Evolutionary conservation across 2,888 invertebrate genomes (phyloP).

Genomic region (Agriopis aurantiaria): DNA sequence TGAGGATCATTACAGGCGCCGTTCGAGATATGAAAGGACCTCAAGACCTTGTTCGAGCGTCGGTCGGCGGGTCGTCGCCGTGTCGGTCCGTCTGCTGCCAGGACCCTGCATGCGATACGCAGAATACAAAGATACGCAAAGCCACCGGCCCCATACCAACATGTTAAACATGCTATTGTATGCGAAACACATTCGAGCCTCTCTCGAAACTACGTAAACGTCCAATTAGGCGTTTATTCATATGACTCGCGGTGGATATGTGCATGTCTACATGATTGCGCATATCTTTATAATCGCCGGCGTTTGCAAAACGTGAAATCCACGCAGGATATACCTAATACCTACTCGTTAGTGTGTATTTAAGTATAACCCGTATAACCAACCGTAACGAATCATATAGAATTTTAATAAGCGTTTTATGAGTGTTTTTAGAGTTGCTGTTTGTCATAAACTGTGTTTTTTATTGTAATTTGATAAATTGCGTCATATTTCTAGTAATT

Average conservation of each 20-base stretch:
- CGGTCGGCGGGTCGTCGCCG: constrained; percentile 51
- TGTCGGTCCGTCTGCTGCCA: constrained; percentile 55
- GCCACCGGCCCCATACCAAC: constrained; percentile 55
- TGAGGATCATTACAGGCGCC: constrained; percentile 56
- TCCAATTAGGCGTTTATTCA: constrained; percentile 54
- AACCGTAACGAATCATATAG: constrained; percentile 21
- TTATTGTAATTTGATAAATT: constrained; percentile 12
- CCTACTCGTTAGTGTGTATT: background rate
- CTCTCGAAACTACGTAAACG: constrained; percentile 52
- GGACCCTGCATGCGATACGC: constrained; percentile 54
- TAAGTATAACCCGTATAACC: background rate
- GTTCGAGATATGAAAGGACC: constrained; percentile 74
- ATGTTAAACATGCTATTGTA: constrained; percentile 69
- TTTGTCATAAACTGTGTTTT: background rate
- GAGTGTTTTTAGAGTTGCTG: constrained; percentile 3
- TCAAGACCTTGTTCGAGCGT: constrained; percentile 80
- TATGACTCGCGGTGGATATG: constrained; percentile 29
- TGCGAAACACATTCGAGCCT: constrained; percentile 58
- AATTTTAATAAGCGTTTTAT: constrained; percentile 22
- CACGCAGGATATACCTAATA: background rate
- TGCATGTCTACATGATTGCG: constrained; percentile 28
- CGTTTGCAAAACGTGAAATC: constrained; percentile 29
- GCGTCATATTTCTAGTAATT: constrained; percentile 14
- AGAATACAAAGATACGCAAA: constrained; percentile 60
- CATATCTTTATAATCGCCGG: constrained; percentile 29